A percentile compares a stretch with the other conserved stretches of the same genome.
Conservation (phyloP, 2,888 invertebrate genomes). For the Drosophila merina region DNA sequence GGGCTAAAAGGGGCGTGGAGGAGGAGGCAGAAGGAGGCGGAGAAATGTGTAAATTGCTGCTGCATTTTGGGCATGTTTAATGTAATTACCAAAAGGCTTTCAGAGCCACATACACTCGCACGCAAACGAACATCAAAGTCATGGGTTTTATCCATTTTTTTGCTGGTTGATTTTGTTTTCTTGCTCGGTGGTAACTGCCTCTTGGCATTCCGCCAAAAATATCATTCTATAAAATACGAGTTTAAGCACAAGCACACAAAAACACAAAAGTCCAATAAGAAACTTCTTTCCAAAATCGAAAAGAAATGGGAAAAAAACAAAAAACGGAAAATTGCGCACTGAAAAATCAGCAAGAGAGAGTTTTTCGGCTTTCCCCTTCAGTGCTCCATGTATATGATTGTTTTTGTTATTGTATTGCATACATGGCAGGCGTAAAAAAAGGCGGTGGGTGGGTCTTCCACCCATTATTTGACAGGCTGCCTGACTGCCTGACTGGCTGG, state of each 20-base stretch:
- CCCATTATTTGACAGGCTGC: slow-evolving; percentile 25
- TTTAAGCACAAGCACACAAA: slow-evolving; percentile 70
- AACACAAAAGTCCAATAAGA: slow-evolving; percentile 74
- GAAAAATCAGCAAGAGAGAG: slow-evolving; percentile 27
- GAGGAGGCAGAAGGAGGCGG: slow-evolving; percentile 1
- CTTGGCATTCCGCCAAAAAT: slow-evolving; percentile 68
- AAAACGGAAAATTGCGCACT: slow-evolving; percentile 25
- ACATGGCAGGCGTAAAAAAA: not conserved
- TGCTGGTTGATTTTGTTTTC: not conserved
- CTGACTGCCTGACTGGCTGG: slow-evolving; percentile 18
- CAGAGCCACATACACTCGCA: slow-evolving; percentile 46
- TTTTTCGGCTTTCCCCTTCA: slow-evolving; percentile 7
- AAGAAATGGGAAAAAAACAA: slow-evolving; percentile 3
- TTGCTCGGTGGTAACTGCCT: slow-evolving; percentile 9
- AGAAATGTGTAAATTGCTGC: slow-evolving; percentile 73
- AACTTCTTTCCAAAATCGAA: slow-evolving; percentile 50
- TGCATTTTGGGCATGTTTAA: slow-evolving; percentile 79
- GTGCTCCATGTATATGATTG: too few species aligned
- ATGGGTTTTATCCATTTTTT: not conserved
- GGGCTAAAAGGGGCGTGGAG: not conserved
- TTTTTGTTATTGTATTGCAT: not conserved
- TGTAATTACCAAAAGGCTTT: slow-evolving; percentile 78
- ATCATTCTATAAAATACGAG: slow-evolving; percentile 79
- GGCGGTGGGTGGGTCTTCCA: not conserved
- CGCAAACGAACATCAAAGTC: slow-evolving; percentile 7